Evolutionary conservation across 1,140 invertebrate genomes (phyloP).

Genomic region (Lasioglossum albipes): DNA sequence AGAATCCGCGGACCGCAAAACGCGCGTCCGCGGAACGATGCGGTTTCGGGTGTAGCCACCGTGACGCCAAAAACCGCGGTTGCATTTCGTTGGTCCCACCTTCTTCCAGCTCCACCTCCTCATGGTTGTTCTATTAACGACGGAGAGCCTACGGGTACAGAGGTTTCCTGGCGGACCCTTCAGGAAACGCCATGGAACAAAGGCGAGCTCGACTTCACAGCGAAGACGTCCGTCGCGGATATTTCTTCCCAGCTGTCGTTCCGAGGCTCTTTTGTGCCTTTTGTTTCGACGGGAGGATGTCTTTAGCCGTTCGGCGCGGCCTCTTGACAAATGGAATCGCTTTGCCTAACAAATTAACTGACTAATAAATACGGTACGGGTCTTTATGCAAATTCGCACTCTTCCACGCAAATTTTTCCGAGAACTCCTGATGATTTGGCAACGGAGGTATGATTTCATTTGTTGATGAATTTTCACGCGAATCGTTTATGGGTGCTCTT

Average conservation of each 20-base stretch:
- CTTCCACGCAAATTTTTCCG: no score
- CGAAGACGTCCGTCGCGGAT: constrained; percentile 5
- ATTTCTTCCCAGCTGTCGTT: constrained; percentile 4
- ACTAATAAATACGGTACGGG: no score
- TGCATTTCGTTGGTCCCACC: constrained; percentile 49
- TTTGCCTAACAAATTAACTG: no score
- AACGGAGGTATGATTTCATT: no score
- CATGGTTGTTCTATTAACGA: background rate
- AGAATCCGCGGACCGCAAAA: constrained; percentile 24
- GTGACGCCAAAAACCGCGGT: constrained; percentile 68
- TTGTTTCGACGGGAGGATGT: background rate
- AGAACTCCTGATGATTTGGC: no score
- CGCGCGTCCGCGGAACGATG: constrained; percentile 53
- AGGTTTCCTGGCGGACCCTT: background rate
- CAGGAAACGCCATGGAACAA: constrained; percentile 20
- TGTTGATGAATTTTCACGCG: no score
- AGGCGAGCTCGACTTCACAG: background rate
- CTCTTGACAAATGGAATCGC: background rate
- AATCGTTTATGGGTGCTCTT: no score
- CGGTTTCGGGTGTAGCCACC: constrained; percentile 66
- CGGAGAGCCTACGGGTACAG: background rate
- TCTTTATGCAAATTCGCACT: no score
- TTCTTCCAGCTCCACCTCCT: background rate
- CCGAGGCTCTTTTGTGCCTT: background rate
- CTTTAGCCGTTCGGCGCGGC: background rate